phyloP scores from a whole-genome alignment of 2,113 vertebrate genomes.

The Erinaceus europaeus region DNA sequence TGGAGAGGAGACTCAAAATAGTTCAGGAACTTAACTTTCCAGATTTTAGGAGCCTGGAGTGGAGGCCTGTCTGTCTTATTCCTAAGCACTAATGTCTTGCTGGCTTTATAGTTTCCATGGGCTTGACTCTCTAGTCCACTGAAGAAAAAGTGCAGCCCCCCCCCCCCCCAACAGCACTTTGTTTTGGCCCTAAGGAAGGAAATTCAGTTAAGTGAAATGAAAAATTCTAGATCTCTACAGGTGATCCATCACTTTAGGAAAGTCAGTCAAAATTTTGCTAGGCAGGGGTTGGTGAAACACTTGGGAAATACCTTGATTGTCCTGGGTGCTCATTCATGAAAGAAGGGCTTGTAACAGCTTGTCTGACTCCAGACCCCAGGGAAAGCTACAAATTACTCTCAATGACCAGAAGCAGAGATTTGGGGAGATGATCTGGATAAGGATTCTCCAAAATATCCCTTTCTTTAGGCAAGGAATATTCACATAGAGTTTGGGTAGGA shows the following conservation, averaged over 20 bases:
- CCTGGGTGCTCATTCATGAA: not conserved
- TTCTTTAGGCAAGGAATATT: not conserved
- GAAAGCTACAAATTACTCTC: not conserved
- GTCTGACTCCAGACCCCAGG: not conserved
- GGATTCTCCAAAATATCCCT: not conserved
- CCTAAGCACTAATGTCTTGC: not conserved
- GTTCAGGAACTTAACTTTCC: not conserved
- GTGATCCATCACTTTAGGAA: not conserved
- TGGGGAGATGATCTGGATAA: not conserved
- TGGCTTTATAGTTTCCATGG: not conserved
- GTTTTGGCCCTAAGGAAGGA: not conserved
- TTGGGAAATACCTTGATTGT: not conserved
- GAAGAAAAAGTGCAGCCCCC: not conserved
- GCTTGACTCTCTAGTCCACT: not conserved
- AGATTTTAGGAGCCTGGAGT: not conserved
- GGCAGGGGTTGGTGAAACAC: not conserved
- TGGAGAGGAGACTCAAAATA: not conserved
- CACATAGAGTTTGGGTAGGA: not conserved
- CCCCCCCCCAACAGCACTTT: no score
- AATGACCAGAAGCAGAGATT: not conserved
- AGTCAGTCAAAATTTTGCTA: not conserved
- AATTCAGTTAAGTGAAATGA: not conserved
- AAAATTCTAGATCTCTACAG: not conserved
- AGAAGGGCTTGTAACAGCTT: not conserved
- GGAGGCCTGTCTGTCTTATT: not conserved